Base-by-base conservation (phyloP, 2,888 invertebrate species). In the Esperia sulphurella region DNA sequence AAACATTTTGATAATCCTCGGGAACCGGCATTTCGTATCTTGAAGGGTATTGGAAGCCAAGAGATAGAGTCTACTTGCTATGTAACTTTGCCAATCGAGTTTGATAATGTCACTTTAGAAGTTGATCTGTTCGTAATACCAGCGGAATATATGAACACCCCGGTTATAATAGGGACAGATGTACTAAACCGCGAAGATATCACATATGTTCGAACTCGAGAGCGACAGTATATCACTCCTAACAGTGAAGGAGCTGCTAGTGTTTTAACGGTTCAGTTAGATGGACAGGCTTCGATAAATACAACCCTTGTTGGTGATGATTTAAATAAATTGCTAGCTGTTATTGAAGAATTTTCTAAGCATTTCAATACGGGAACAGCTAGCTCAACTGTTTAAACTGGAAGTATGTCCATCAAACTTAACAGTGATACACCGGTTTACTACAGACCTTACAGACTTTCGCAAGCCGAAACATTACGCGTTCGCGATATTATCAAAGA, bases 91-190 rank as follows among this genome's bases (percentile, higher is more conserved):
- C 33, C 45, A 0, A 31, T 63, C 1, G 60, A 63, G 38, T 54
- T 65, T 30, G 8, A 31, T 3, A 54, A 57, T 1, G 21, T 63
- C 1, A 48, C 57, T 0, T 13, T 63, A 3, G 61, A 60, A 35
- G 54, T 54, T 4, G 61, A 65, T 39, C 54, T 65, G 1, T 29
- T 45, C 8, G 45, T 62, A 3, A 61, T 62, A 0, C 43, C 31
- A 10, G 1, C 9, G 3, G 10, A 31, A 58, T 0, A 1, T 43
- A 63, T 61, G 33, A 51, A 39, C 7, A 43, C 52, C 1, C 57
- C 59, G 0, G 37, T 63, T 0, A 45, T 63, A n/a, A 49, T 62
- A 29, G 62, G 62, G 4, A 60, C 57, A 0, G 61, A 63, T 35
- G 52, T 63, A 10, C 46, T 58, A 8, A 58, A 63, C 42, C 46